These are phyloP conservation scores for Gallinago undulata DNA, from an alignment of 2,113 vertebrate species.

Conservation along the genomic window DNA sequence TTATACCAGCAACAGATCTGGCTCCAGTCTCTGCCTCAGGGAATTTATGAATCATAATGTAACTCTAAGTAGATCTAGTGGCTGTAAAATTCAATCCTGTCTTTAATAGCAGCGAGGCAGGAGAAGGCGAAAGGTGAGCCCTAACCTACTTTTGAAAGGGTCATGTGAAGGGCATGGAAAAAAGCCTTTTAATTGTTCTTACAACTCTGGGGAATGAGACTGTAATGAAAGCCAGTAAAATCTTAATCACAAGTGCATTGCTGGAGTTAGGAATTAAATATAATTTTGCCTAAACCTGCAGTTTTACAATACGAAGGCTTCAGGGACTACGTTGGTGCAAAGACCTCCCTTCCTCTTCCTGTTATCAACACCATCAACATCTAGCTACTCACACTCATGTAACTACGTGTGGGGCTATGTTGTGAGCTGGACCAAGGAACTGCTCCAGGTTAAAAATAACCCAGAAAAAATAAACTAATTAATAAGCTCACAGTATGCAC, in stretches of 20 bases:
- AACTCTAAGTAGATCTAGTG: conserved; percentile 50
- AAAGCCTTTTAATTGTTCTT: conserved; percentile 46
- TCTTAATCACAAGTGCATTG: conserved; percentile 1
- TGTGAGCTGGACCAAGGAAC: background rate
- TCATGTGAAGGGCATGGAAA: conserved; percentile 51
- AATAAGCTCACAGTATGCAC: background rate
- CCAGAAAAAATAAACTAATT: conserved; percentile 16
- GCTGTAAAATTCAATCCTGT: conserved; percentile 56
- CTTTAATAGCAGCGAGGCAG: conserved; percentile 49
- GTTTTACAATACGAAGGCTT: background rate
- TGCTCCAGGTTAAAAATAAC: conserved; percentile 13
- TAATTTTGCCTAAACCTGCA: background rate
- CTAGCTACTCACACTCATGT: background rate
- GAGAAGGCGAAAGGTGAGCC: conserved; percentile 53
- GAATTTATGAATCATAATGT: conserved; percentile 62
- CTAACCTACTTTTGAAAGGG: conserved; percentile 54
- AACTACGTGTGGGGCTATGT: background rate
- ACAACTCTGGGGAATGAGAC: background rate
- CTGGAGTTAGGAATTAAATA: conserved; percentile 7
- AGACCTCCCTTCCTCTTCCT: background rate
- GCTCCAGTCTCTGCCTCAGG: conserved; percentile 23
- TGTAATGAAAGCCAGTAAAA: conserved; percentile 45
- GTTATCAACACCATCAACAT: background rate
- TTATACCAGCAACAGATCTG: conserved; percentile 51
- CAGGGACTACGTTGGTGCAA: background rate